Conservation (phyloP, 2,797 vertebrate genomes). For the Pseudopleuronectes americanus region DNA sequence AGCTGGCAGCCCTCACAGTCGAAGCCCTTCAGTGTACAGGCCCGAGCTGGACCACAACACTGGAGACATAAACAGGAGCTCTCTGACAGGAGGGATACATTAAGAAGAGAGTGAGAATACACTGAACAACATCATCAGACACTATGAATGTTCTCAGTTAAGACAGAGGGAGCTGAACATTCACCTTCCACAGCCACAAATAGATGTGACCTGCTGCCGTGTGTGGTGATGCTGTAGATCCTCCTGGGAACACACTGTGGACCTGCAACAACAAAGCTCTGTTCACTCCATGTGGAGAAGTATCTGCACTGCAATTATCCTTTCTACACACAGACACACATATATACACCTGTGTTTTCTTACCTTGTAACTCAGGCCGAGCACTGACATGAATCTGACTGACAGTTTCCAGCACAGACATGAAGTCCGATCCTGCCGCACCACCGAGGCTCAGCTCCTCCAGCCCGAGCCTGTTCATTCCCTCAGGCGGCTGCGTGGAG, state of each 20-base stretch:
- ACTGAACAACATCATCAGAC: neutral
- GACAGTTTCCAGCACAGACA: constrained; percentile 75
- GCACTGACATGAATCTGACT: constrained; percentile 80
- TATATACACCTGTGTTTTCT: constrained; percentile 11
- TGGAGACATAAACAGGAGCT: constrained; percentile 84
- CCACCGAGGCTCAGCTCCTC: constrained; percentile 34
- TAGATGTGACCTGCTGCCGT: constrained; percentile 71
- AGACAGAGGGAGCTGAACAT: neutral
- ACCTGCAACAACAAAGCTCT: constrained; percentile 61
- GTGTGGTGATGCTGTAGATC: constrained; percentile 80
- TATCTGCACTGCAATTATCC: neutral
- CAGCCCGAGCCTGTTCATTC: constrained; percentile 1
- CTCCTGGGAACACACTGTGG: constrained; percentile 81
- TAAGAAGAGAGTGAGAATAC: neutral
- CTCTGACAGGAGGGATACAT: constrained; percentile 69
- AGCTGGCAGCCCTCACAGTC: constrained; percentile 72
- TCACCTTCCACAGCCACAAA: constrained; percentile 83
- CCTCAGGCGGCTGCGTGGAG: constrained; percentile 7
- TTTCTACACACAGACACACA: neutral
- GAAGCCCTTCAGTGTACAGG: constrained; percentile 76
- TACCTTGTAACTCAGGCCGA: constrained; percentile 82
- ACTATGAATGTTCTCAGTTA: constrained; percentile 1
- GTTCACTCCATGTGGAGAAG: neutral
- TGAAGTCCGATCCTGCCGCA: constrained; percentile 37
- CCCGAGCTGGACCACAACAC: constrained; percentile 82